Evolutionary conservation across 2,888 invertebrate species (phyloP).

Genomic region (Gibbula magus): DNA sequence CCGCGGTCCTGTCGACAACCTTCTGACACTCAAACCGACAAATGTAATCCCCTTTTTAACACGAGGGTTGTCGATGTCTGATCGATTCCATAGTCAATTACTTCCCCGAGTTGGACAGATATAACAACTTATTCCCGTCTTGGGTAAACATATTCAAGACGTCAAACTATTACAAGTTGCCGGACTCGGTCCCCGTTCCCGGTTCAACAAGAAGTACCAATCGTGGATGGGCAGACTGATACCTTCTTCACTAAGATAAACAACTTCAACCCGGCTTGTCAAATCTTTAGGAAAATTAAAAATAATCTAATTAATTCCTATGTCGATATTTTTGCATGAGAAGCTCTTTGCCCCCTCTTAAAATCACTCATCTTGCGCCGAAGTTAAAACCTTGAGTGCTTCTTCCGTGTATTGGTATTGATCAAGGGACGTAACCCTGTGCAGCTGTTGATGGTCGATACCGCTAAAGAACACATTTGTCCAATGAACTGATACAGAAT

Average conservation of each 20-base stretch:
- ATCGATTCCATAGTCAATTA: slow-evolving; percentile 3
- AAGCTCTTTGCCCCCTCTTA: slow-evolving; percentile 22
- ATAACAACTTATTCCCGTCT: slow-evolving; percentile 10
- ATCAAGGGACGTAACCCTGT: slow-evolving; percentile 27
- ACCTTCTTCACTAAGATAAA: slow-evolving; percentile 21
- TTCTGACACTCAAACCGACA: neutral
- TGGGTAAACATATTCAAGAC: slow-evolving; percentile 12
- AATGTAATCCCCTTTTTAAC: neutral
- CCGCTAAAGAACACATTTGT: slow-evolving; percentile 33
- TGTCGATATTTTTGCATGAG: slow-evolving; percentile 28
- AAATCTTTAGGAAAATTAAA: slow-evolving; percentile 28
- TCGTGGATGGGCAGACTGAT: neutral
- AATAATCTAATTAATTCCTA: slow-evolving; percentile 39
- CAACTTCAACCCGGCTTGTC: slow-evolving; percentile 28
- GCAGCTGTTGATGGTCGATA: slow-evolving; percentile 27
- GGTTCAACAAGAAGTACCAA: neutral
- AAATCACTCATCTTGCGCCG: slow-evolving; percentile 23
- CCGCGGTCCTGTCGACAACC: neutral
- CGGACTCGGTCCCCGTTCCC: neutral
- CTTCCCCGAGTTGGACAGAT: slow-evolving; percentile 18
- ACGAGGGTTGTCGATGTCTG: neutral
- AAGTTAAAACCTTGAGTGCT: slow-evolving; percentile 22
- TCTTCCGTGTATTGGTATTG: slow-evolving; percentile 22
- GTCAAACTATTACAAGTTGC: neutral
- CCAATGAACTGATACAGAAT: slow-evolving; percentile 24